A percentile compares a stretch with the other conserved stretches of the same genome.
Evolutionary conservation across 2,888 invertebrate species (phyloP).

Genomic region (Spodoptera littoralis): DNA sequence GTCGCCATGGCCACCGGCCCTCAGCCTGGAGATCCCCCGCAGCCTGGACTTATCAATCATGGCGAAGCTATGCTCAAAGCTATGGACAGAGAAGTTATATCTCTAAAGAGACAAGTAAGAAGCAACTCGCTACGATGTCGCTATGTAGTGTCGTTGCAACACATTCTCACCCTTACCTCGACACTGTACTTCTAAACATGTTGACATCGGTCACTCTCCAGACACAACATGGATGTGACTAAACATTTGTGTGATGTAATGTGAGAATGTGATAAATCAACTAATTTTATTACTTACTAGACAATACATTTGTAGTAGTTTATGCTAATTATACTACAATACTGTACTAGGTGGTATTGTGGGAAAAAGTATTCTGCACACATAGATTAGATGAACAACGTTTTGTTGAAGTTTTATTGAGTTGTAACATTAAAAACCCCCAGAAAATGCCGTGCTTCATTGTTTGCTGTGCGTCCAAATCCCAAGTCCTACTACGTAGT

Average conservation of each 20-base stretch:
- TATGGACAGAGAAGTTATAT: slow-evolving; percentile 97
- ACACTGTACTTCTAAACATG: slow-evolving; percentile 54
- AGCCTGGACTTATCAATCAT: slow-evolving; percentile 89
- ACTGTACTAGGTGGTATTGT: slow-evolving; percentile 67
- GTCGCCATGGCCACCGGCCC: slow-evolving; percentile 96
- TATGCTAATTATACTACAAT: slow-evolving; percentile 63
- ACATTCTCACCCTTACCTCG: slow-evolving; percentile 81
- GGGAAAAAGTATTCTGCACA: slow-evolving; percentile 85
- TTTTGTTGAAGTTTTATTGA: slow-evolving; percentile 60
- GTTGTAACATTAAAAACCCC: slow-evolving; percentile 56
- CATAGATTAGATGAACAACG: slow-evolving; percentile 66
- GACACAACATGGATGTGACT: slow-evolving; percentile 54
- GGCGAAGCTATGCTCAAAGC: slow-evolving; percentile 96
- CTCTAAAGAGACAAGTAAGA: slow-evolving; percentile 98
- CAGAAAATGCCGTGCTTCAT: slow-evolving; percentile 66
- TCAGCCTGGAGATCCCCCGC: slow-evolving; percentile 87
- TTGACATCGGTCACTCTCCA: slow-evolving; percentile 38
- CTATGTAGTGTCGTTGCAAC: slow-evolving; percentile 76
- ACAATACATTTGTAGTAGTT: slow-evolving; percentile 63
- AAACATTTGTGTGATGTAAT: slow-evolving; percentile 72
- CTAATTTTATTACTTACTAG: slow-evolving; percentile 59
- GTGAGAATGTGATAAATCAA: slow-evolving; percentile 78
- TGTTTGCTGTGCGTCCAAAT: slow-evolving; percentile 63
- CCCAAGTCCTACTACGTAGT: slow-evolving; percentile 64
- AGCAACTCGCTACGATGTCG: slow-evolving; percentile 73